These are phyloP conservation scores for Bembecia ichneumoniformis DNA, from an alignment of 2,888 invertebrate genomes.

Conservation along the genomic window DNA sequence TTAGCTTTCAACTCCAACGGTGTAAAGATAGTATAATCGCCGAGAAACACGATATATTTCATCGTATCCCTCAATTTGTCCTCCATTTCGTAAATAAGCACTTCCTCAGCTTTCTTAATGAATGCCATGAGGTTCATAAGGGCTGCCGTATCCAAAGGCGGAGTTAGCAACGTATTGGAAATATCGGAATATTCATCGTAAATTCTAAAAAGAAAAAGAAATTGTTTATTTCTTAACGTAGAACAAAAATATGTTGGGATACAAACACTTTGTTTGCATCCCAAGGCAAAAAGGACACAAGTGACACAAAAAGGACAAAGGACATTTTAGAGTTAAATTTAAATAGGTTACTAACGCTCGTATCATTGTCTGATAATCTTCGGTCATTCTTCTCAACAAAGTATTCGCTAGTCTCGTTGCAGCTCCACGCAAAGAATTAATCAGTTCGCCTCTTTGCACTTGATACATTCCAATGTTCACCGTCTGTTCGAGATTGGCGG, in stretches of 20 bases:
- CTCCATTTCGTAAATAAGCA: constrained; percentile 81
- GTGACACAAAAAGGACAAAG: not conserved
- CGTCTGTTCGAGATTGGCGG: constrained; percentile 73
- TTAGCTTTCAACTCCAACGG: constrained; percentile 91
- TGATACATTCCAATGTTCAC: constrained; percentile 88
- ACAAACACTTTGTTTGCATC: too few species aligned
- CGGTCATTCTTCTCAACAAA: constrained; percentile 81
- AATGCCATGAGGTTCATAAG: constrained; percentile 87
- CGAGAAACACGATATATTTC: constrained; percentile 84
- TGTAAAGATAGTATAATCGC: constrained; percentile 85
- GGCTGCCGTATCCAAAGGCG: constrained; percentile 87
- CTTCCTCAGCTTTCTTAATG: constrained; percentile 80
- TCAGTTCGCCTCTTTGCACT: constrained; percentile 84
- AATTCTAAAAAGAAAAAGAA: constrained; percentile 65
- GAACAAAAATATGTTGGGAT: too few species aligned
- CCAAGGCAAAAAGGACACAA: not conserved
- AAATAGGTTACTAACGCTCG: constrained; percentile 72
- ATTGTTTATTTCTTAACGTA: not conserved
- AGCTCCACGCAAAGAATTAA: constrained; percentile 77
- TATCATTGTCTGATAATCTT: constrained; percentile 84
- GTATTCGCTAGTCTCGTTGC: constrained; percentile 79
- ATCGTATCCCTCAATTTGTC: constrained; percentile 77
- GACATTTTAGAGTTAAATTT: not conserved
- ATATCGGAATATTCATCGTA: constrained; percentile 88
- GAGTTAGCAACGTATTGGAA: constrained; percentile 81